Conservation (phyloP, 1,140 invertebrate genomes). For the Mycetomoellerius zeteki region DNA sequence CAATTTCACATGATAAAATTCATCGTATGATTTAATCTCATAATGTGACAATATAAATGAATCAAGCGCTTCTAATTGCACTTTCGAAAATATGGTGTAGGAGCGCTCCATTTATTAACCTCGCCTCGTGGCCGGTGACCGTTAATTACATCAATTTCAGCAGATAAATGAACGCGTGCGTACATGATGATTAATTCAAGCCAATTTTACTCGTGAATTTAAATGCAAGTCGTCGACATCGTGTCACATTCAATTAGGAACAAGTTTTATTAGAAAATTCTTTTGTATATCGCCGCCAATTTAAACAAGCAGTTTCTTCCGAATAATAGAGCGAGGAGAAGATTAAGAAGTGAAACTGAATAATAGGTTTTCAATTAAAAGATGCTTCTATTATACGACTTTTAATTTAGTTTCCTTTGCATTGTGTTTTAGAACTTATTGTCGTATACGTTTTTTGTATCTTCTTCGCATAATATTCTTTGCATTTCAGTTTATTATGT, state of each 20-base stretch:
- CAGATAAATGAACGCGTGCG: constrained; percentile 28
- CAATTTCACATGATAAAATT: neutral
- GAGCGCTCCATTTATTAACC: constrained; percentile 17
- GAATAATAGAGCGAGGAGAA: constrained; percentile 17
- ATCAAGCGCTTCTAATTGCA: neutral
- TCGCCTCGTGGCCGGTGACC: neutral
- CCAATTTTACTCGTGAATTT: constrained; percentile 70
- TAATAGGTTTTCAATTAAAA: neutral
- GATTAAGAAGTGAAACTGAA: neutral
- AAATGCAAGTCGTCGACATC: constrained; percentile 66
- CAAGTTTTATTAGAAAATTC: constrained; percentile 44
- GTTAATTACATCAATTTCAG: constrained; percentile 37
- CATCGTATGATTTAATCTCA: no score
- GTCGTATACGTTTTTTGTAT: neutral
- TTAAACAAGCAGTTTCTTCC: constrained; percentile 45
- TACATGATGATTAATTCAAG: constrained; percentile 61
- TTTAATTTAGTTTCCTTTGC: neutral
- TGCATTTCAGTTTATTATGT: neutral
- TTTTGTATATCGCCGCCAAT: neutral
- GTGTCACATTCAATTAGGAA: constrained; percentile 68
- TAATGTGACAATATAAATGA: neutral
- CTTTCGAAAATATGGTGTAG: constrained; percentile 15
- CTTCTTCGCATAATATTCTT: neutral
- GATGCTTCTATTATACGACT: neutral
- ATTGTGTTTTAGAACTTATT: neutral